These are phyloP conservation scores for Plebejus argus DNA, from an alignment of 2,888 invertebrate genomes.

Conservation along the genomic window DNA sequence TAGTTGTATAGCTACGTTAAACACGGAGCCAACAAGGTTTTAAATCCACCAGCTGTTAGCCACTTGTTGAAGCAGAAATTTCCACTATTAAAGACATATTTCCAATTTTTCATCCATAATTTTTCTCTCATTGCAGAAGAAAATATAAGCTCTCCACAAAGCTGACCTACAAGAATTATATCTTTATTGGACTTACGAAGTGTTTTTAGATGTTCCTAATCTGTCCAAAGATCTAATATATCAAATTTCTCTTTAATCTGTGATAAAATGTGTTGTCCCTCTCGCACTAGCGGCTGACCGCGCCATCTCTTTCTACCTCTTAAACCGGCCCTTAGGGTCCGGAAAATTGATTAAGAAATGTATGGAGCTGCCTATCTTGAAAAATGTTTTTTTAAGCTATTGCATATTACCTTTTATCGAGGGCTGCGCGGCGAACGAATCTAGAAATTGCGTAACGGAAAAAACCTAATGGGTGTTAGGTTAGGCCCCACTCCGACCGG, in stretches of 20 bases:
- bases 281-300: conserved; percentile 41
- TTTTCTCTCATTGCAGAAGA: neutral
- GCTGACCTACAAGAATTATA: neutral
- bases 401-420: neutral
- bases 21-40: too few relatives aligned
- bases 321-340: conserved; percentile 52
- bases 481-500: too few relatives aligned
- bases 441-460: too few relatives aligned
- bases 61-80: too few relatives aligned
- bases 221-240: conserved; percentile 20
- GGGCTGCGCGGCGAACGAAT: too few relatives aligned
- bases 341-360: conserved; percentile 44
- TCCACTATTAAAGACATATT: neutral
- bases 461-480: too few relatives aligned
- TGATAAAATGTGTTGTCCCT: conserved; percentile 40
- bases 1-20: too few relatives aligned
- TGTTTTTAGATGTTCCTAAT: conserved; percentile 9
- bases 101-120: neutral
- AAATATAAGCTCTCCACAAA: neutral
- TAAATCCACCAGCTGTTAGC: too few relatives aligned
- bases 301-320: conserved; percentile 51
- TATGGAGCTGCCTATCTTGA: conserved; percentile 42
- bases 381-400: neutral
- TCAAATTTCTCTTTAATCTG: conserved; percentile 42
- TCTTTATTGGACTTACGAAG: conserved; percentile 11